Percentiles rank a stretch among this genome's conserved stretches.
Evolutionary conservation across 2,113 vertebrate genomes (phyloP).

Genomic region (Asarcornis scutulata): DNA sequence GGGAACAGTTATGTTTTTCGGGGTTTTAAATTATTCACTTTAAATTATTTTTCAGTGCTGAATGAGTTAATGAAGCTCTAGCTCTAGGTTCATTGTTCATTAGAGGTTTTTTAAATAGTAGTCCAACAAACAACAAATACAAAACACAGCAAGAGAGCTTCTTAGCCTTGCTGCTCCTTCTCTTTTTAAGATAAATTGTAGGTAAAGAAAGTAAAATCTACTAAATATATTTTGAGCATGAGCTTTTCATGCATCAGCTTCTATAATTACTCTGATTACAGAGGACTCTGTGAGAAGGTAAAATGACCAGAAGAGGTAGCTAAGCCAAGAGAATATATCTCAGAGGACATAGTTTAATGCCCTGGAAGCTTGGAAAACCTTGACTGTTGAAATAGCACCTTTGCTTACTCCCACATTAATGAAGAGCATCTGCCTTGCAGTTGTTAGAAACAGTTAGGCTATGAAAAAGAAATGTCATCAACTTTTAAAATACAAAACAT

Average conservation of each 20-base stretch:
- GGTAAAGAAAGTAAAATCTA: background rate
- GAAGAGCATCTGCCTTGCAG: background rate
- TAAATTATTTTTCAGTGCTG: background rate
- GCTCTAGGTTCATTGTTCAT: background rate
- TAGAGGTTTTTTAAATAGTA: background rate
- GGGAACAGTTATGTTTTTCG: background rate
- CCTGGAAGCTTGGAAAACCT: background rate
- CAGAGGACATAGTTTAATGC: background rate
- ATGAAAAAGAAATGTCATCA: background rate
- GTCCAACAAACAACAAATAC: background rate
- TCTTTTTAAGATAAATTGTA: background rate
- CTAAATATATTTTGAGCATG: background rate
- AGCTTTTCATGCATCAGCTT: constrained; percentile 12
- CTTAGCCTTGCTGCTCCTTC: background rate
- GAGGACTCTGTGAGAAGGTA: background rate
- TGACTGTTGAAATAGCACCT: background rate
- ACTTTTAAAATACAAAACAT: background rate
- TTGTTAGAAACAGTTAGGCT: background rate
- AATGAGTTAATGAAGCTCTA: background rate
- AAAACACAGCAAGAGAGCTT: background rate
- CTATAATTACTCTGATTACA: background rate
- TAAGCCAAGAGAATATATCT: constrained; percentile 10
- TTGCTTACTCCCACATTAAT: background rate
- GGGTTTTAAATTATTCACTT: too few relatives aligned
- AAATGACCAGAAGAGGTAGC: constrained; percentile 38